Base-by-base conservation (phyloP, 2,797 vertebrate species). In the Helostoma temminkii region DNA sequence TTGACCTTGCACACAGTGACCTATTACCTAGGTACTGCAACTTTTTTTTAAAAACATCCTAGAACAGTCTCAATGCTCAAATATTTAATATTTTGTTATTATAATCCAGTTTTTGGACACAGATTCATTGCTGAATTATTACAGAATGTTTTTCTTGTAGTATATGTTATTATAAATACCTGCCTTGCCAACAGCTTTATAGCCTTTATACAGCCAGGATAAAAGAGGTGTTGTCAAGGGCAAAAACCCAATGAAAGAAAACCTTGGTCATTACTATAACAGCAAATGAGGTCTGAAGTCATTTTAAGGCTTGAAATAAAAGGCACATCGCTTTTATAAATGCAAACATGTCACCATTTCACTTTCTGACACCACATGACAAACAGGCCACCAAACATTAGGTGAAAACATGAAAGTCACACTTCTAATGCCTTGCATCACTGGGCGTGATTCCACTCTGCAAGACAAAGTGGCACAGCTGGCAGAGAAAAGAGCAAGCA, bases 401-500 rank as follows among this genome's bases (percentile, higher is more conserved):
- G 83, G 76, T 70, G 78, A 78, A 89, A 85, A 80, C 71, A 81
- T 79, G 86, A 84, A 89, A 88, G 88, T 88, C 88, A 87, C 85
- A 88, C 88, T 49, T 90, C 84, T 84, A 71, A 88, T 78, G 77
- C 76, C 84, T 71, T 12, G 72, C 83, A 46, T 85, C 72, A 69
- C 45, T 71, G 70, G 80, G 81, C 76, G 45, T 80, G 80, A 88
- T 90, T 78, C 81, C 86, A 78, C 85, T 91, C 82, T 78, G 85
- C 79, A 84, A 82, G 90, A 91, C 91, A 88, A 80, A 81, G 88
- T 89, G 90, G 88, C 92, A 91, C 92, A 92, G 91, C 91, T 93
- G 93, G 92, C 93, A 93, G 91, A 92, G 92, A 92, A 94, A 94
- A 93, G 93, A 93, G 93, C 94, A 95, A 92, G 88, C 85, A 53